Evolutionary conservation across 2,888 invertebrate species (phyloP).

Genomic region (Apantesis nais): DNA sequence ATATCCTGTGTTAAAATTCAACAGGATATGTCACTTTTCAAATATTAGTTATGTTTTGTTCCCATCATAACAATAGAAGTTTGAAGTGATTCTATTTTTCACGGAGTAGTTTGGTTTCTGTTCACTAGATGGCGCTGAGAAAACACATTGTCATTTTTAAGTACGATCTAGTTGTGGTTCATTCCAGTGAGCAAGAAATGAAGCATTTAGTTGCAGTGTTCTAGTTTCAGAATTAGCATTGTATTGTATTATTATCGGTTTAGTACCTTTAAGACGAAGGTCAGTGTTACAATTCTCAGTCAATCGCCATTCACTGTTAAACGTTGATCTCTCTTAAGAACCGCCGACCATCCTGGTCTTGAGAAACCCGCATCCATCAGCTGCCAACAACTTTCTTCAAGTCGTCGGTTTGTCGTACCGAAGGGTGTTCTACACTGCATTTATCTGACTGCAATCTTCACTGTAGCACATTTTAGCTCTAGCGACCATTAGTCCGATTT

Average conservation of each 20-base stretch:
- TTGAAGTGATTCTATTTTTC: not conserved
- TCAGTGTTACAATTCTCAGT: not conserved
- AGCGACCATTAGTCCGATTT: not conserved
- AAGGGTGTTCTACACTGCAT: not conserved
- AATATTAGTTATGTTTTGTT: not conserved
- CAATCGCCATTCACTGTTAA: not conserved
- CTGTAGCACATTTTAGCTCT: not conserved
- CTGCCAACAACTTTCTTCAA: not conserved
- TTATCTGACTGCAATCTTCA: not conserved
- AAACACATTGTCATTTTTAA: not conserved
- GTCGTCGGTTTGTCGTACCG: not conserved
- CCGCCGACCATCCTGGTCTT: not conserved
- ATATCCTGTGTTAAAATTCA: too few relatives aligned
- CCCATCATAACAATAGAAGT: not conserved
- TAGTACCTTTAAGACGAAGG: not conserved
- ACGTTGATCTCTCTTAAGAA: not conserved
- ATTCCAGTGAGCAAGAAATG: too few relatives aligned
- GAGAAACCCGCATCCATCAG: not conserved
- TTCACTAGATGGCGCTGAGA: not conserved
- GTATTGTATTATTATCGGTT: not conserved
- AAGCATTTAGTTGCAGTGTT: not conserved
- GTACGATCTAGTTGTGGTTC: too few relatives aligned
- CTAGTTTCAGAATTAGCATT: not conserved
- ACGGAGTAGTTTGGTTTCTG: not conserved
- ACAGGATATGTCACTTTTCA: too few relatives aligned